Evolutionary conservation across 2,113 vertebrate species (phyloP), one percentile per base, ranked within the genome.

Genomic region (Nesospiza acunhae): DNA sequence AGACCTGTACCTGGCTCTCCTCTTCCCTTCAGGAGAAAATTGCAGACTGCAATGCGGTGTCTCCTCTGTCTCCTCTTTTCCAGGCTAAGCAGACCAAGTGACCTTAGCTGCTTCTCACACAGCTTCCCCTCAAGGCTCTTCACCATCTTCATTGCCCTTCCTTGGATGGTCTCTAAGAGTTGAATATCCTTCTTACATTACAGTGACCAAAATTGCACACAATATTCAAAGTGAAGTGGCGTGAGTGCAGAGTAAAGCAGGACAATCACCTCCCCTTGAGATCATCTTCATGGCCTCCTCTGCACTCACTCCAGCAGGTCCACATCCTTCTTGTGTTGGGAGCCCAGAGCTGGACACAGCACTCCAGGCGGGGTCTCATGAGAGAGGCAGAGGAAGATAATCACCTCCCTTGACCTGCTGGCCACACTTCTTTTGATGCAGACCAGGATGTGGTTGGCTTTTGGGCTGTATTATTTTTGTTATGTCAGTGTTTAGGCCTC

Each of bases 391-490:
- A 64, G 12, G 44, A 18, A 47, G 5, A 44, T 3, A 46, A 28
- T 39, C 15, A 24, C 9, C 19, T 24, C 15, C 23, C n/a, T n/a
- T 39, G 22, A 39, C 10, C 28, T 39, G 19, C 47, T 78, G 56
- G 19, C 39, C 39, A 11, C 47, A 13, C 0, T 77, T 18, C 39
- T 44, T 33, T 24, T n/a, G n/a, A 13, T n/a, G 13, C 15, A n/a
- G 28, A 18, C 6, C 18, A 53, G 22, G 46, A 28, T 15, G 33
- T 10, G 14, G 9, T 10, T 44, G 44, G 9, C 10, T 47, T 62
- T 63, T 0, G 0, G 13, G 10, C 16, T 30, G 1, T 8, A 31
- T 14, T 0, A 7, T 4, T 78, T 87, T 84, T 42, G 6, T 50
- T n/a, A 13, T 21, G 13, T 41, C 44, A 31, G 3, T 55, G 28